These are phyloP conservation scores for Stylophora pistillata DNA, from an alignment of 64 coral and sea anemone genomes.

Conservation along the genomic window DNA sequence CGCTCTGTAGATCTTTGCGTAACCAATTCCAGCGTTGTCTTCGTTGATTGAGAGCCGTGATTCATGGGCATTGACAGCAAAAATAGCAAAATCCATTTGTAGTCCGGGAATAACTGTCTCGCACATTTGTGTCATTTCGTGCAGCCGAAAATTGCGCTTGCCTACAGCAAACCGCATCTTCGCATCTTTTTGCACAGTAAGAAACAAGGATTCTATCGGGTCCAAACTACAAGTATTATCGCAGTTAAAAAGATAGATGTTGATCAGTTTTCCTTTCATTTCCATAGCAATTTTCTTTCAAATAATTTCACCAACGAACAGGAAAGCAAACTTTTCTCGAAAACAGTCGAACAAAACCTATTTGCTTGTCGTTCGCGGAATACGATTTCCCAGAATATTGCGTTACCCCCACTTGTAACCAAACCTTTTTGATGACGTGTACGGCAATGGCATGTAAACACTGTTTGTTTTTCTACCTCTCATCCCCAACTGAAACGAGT, in stretches of 20 bases:
- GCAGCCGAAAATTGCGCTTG: constrained; percentile 53
- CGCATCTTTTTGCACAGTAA: background rate
- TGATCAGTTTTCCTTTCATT: background rate
- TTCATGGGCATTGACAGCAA: constrained; percentile 84
- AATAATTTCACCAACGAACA: background rate
- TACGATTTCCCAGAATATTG: too few relatives aligned
- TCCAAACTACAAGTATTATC: constrained; percentile 63
- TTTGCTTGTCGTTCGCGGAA: background rate
- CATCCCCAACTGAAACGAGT: too few relatives aligned
- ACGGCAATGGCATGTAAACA: too few relatives aligned
- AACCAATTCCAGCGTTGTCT: constrained; percentile 72
- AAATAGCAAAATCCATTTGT: constrained; percentile 64
- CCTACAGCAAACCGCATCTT: background rate
- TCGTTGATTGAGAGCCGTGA: constrained; percentile 75
- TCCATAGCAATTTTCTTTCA: background rate
- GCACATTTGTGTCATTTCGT: constrained; percentile 47
- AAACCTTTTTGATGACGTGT: too few relatives aligned
- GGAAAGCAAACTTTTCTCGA: background rate
- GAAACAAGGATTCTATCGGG: constrained; percentile 14
- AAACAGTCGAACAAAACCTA: background rate
- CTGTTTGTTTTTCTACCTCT: too few relatives aligned
- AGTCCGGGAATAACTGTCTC: background rate
- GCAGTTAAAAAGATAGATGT: constrained; percentile 79
- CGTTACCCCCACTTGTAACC: too few relatives aligned
- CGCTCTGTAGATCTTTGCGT: constrained; percentile 70